A percentile compares a stretch with the other conserved stretches of the same genome.
Conservation (phyloP, 2,113 vertebrate genomes). For the Siniperca knerii region DNA sequence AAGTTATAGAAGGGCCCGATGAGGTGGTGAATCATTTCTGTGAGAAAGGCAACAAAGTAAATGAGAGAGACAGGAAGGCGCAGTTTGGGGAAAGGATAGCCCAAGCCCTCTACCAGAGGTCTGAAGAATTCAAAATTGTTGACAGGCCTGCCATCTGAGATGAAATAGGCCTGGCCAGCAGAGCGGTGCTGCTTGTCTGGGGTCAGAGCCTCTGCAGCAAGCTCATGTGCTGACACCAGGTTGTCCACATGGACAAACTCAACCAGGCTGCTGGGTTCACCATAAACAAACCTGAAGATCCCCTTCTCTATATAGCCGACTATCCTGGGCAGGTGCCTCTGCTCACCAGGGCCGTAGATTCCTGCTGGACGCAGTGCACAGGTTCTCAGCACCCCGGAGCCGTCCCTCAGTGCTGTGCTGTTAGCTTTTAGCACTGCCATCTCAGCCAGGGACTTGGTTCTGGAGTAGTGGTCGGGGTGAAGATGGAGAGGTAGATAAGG, state of each 20-base stretch:
- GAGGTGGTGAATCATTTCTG: constrained; percentile 87
- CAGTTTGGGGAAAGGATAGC: constrained; percentile 89
- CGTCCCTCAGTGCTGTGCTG: constrained; percentile 69
- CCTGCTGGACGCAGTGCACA: constrained; percentile 93
- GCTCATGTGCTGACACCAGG: constrained; percentile 89
- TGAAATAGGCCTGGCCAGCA: constrained; percentile 94
- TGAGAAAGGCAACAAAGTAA: constrained; percentile 92
- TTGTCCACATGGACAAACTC: constrained; percentile 97
- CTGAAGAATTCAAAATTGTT: constrained; percentile 97
- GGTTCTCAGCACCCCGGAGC: constrained; percentile 83
- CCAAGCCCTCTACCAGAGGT: constrained; percentile 93
- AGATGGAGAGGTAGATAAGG: constrained; percentile 94
- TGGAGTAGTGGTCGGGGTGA: constrained; percentile 95
- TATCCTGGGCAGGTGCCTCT: constrained; percentile 94
- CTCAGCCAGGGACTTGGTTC: constrained; percentile 94
- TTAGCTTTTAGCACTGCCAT: constrained; percentile 91
- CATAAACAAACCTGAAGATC: constrained; percentile 91
- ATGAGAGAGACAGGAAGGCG: constrained; percentile 89
- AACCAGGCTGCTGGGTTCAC: constrained; percentile 89
- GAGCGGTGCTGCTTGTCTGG: constrained; percentile 82
- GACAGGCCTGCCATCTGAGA: constrained; percentile 92
- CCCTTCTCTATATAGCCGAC: constrained; percentile 92
- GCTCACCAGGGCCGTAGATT: constrained; percentile 95
- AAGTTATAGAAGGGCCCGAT: constrained; percentile 90
- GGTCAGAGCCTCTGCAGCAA: constrained; percentile 88